Evolutionary conservation across 2,797 vertebrate species (phyloP).

Genomic region (Galaxias olidus): DNA sequence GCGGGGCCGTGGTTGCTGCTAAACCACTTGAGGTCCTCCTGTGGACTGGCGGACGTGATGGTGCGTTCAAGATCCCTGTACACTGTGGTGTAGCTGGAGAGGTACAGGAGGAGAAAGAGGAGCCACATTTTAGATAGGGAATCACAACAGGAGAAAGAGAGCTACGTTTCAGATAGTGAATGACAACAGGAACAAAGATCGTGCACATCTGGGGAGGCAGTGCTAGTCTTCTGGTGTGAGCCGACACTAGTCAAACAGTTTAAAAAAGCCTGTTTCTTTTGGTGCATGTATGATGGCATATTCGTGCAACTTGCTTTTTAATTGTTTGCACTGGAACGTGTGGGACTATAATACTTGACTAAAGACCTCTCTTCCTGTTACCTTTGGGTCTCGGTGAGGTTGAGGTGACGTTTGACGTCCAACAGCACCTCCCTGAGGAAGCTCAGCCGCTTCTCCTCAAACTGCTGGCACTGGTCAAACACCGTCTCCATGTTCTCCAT

Average conservation of each 20-base stretch:
- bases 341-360: no score
- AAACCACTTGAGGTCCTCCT: constrained; percentile 96
- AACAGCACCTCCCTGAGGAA: constrained; percentile 92
- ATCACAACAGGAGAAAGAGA: no score
- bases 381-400: constrained; percentile 92
- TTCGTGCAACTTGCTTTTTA: no score
- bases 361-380: constrained; percentile 38
- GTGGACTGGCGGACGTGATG: constrained; percentile 83
- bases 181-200: no score
- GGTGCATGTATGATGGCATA: no score
- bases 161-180: no score
- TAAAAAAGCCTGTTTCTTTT: no score
- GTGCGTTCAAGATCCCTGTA: constrained; percentile 89
- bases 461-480: constrained; percentile 94
- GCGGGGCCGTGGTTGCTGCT: constrained; percentile 84
- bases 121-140: no score
- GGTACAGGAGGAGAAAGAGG: constrained; percentile 1
- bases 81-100: constrained; percentile 82
- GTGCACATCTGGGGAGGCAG: no score
- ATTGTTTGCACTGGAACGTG: no score
- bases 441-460: constrained; percentile 91
- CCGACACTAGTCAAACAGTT: no score
- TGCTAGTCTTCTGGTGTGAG: no score
- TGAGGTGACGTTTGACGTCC: constrained; percentile 94
- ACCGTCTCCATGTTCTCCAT: constrained; percentile 95